Conservation (phyloP, 2,113 vertebrate species). For the Panthera tigris region DNA sequence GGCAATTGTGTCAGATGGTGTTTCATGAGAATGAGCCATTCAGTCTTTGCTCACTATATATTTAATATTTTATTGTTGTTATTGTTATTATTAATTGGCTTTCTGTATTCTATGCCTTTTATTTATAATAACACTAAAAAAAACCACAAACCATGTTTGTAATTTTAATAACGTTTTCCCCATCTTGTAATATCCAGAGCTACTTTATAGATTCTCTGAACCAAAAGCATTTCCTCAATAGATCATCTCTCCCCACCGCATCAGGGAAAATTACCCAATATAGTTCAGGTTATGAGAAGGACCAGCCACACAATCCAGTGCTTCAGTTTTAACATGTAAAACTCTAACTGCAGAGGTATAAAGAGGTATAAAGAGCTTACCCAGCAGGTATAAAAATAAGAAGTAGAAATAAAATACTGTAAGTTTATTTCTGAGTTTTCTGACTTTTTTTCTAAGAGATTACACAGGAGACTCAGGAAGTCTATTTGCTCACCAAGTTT, state of each 20-base stretch:
- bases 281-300: conserved; percentile 72
- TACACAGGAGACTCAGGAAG: conserved; percentile 55
- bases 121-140: conserved; percentile 87
- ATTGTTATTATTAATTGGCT: conserved; percentile 81
- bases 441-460: conserved; percentile 43
- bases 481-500: conserved; percentile 52
- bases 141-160: conserved; percentile 62
- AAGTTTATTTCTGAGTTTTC: conserved; percentile 60
- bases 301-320: conserved; percentile 69
- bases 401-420: conserved; percentile 35
- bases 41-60: conserved; percentile 85
- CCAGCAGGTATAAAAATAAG: conserved; percentile 17
- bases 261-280: conserved; percentile 54
- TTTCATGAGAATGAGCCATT: conserved; percentile 86
- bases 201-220: conserved; percentile 83
- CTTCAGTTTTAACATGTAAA: conserved; percentile 67
- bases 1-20: conserved; percentile 60
- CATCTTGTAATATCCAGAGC: conserved; percentile 82
- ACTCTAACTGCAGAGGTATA: neutral
- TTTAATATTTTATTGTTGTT: conserved; percentile 86
- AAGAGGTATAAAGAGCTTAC: neutral
- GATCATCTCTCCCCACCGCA: conserved; percentile 36
- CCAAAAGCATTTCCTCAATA: conserved; percentile 70
- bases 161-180: conserved; percentile 82
- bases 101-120: conserved; percentile 86